Evolutionary conservation across 2,113 vertebrate genomes (phyloP).

Genomic region (Saimiri boliviensis): DNA sequence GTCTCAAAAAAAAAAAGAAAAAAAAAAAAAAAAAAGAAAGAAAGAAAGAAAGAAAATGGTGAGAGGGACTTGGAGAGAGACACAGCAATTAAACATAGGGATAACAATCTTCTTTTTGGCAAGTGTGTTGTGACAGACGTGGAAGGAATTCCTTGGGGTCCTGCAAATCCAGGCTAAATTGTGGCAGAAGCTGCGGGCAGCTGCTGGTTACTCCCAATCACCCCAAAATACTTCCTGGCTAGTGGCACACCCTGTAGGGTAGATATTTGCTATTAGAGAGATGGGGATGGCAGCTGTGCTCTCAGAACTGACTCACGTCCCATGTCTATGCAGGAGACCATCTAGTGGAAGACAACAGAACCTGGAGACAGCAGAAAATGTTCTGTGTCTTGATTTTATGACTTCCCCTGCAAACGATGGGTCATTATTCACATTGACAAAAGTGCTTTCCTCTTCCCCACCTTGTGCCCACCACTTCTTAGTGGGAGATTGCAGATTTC

Average conservation of each 20-base stretch:
- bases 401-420: accelerated
- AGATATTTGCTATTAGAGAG: neutral
- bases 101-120: neutral
- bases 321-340: neutral
- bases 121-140: neutral
- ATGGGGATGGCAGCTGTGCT: neutral
- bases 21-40: no score
- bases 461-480: neutral
- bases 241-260: accelerated
- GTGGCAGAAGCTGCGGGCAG: neutral
- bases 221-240: accelerated
- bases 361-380: neutral
- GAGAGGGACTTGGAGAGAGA: neutral
- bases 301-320: neutral
- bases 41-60: accelerated
- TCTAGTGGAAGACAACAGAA: neutral
- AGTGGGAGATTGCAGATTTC: neutral
- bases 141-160: neutral
- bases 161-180: neutral
- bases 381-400: neutral
- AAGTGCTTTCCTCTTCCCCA: neutral
- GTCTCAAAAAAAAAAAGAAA: no score
- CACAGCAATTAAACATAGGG: accelerated
- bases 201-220: no score
- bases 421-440: neutral